Base-by-base conservation (phyloP, 2,888 invertebrate species). In the Sepioteuthis lessoniana region DNA sequence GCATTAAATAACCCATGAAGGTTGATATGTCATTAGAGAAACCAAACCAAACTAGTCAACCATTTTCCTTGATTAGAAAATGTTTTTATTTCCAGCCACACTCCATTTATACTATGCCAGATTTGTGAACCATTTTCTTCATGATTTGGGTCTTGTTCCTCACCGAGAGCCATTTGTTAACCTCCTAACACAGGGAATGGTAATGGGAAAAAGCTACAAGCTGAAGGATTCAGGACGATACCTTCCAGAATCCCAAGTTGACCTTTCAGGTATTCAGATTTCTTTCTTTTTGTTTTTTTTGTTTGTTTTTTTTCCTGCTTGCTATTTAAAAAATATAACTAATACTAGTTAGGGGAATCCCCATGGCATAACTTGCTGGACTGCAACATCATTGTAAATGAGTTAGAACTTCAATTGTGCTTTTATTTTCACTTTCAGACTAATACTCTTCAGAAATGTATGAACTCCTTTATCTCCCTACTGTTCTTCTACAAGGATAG, bases 51-150 rank as follows among this genome's bases (percentile, higher is more conserved):
- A n/a, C n/a, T n/a, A n/a, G n/a, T 55, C 25, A 25, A 7, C 7
- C 3, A 55, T 7, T 55, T 55, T 55, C 55, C 28, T 55, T 21
- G 76, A 76, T 31, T 76, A 0, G 8, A 1, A 76, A 76, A n/a
- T 13, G 0, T 31, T 13, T 76, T 76, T 94, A 31, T 93, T 96
- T 96, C 90, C 97, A 98, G 99, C 99, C 76, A 98, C 98, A 25
- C 97, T 99, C 93, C 99, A 99, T 98, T 98, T 99, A 95, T 99
- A 99, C 97, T 99, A 99, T 97, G 99, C 99, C 7, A 98, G 99
- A 93, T 99, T 99, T 97, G 95, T 97, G 97, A 98, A 98, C 96
- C 98, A 99, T 97, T 99, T 99, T 97, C 97, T 99, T 94, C 98
- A 99, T 97, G 98, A 98, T 4, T 97, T 98, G 95, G 98, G 98